Percentiles rank a stretch among this genome's conserved stretches.
phyloP scores from a whole-genome alignment of 1,140 invertebrate species.

The Pseudomyrmex gracilis region DNA sequence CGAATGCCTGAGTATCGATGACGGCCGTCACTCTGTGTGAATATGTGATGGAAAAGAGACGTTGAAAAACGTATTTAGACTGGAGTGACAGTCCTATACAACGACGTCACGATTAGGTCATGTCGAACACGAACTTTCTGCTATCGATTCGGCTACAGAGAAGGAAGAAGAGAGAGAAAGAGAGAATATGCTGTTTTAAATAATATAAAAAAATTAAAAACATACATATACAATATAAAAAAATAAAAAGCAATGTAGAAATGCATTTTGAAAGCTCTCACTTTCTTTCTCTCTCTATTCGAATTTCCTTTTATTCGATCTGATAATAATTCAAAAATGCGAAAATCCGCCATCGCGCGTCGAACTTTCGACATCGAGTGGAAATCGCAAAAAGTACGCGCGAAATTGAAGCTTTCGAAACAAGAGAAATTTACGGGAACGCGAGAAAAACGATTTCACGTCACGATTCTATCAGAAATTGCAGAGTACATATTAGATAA shows the following conservation, averaged over 20 bases:
- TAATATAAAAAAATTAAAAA: not conserved
- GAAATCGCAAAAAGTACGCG: not conserved
- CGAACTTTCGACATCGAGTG: no score
- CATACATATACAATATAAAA: no score
- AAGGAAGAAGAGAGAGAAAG: no score
- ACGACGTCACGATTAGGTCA: constrained; percentile 49
- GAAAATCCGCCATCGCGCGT: no score
- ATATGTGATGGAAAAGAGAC: constrained; percentile 49
- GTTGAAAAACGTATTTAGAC: constrained; percentile 59
- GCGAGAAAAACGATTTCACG: constrained; percentile 6
- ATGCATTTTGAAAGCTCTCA: no score
- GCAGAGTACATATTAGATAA: constrained; percentile 55
- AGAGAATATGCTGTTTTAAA: not conserved
- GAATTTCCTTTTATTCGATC: no score
- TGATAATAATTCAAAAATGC: no score
- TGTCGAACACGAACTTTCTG: constrained; percentile 39
- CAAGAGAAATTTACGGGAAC: not conserved
- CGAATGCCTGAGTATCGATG: constrained; percentile 62
- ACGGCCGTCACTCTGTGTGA: constrained; percentile 59
- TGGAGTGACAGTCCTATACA: constrained; percentile 44
- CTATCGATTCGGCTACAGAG: not conserved
- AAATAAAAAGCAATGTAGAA: no score
- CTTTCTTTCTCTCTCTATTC: no score
- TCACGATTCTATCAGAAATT: constrained; percentile 37
- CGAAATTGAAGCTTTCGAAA: constrained; percentile 9